Evolutionary conservation across 2,113 vertebrate genomes (phyloP).

Genomic region (Microcebus lehilahytsara): DNA sequence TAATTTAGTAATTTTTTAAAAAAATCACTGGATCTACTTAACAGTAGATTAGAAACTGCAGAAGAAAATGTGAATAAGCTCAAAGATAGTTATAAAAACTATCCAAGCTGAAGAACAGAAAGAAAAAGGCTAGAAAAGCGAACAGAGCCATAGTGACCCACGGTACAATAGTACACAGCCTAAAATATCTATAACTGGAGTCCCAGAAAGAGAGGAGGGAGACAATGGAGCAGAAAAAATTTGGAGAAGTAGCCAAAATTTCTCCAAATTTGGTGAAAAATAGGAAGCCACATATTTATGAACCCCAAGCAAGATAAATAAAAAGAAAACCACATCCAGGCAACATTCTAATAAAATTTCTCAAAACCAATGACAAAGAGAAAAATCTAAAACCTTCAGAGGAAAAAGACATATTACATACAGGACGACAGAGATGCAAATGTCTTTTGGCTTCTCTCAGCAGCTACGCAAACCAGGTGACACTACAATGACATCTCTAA

Average conservation of each 20-base stretch:
- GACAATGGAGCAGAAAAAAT: neutral
- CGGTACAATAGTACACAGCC: neutral
- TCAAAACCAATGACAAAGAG: neutral
- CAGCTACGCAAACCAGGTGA: neutral
- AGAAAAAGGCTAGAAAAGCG: neutral
- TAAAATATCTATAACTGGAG: neutral
- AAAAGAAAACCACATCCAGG: neutral
- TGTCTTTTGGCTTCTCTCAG: neutral
- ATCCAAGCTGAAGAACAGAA: neutral
- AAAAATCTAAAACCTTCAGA: neutral
- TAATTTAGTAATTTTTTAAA: neutral
- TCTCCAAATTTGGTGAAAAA: neutral
- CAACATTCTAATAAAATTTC: neutral
- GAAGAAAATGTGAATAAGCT: neutral
- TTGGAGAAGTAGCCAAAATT: neutral
- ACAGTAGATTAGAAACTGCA: neutral
- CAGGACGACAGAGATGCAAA: neutral
- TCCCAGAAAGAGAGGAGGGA: neutral
- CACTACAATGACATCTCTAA: neutral
- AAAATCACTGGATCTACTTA: neutral
- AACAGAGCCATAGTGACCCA: neutral
- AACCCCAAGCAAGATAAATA: neutral
- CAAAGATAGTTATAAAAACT: neutral
- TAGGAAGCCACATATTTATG: neutral
- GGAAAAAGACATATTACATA: neutral